Evolutionary conservation across 2,113 vertebrate species (phyloP).

Genomic region (Hypocryptadius cinnamomeus): DNA sequence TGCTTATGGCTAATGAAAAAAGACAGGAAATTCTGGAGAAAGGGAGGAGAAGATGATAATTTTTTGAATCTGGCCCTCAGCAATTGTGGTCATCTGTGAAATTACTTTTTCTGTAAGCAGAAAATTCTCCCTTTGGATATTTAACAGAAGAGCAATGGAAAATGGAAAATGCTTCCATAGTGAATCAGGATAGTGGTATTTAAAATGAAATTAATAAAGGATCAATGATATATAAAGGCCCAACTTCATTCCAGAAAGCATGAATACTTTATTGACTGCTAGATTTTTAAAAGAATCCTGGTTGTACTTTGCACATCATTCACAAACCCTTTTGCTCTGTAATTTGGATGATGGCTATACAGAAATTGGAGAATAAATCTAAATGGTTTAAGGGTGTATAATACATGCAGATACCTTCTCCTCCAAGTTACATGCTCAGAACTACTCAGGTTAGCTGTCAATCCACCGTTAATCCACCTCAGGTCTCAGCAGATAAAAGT

Average conservation of each 20-base stretch:
- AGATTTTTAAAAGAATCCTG: conserved; percentile 10
- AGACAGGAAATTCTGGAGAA: neutral
- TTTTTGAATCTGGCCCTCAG: conserved; percentile 31
- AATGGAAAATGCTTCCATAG: conserved; percentile 37
- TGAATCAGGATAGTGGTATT: conserved; percentile 25
- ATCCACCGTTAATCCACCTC: neutral
- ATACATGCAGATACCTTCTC: neutral
- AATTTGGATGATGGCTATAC: neutral
- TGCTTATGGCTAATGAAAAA: conserved; percentile 7
- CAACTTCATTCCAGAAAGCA: conserved; percentile 11
- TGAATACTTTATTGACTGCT: conserved; percentile 38
- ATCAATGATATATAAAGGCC: conserved; percentile 38
- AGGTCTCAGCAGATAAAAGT: neutral
- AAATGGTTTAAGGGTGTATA: neutral
- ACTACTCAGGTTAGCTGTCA: neutral
- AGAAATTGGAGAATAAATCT: neutral
- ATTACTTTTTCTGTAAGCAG: conserved; percentile 53
- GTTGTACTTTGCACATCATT: neutral
- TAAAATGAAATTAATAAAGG: conserved; percentile 58
- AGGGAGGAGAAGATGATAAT: neutral
- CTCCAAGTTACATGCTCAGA: neutral
- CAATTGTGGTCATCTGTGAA: conserved; percentile 40
- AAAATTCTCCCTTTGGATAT: conserved; percentile 26
- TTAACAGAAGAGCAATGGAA: conserved; percentile 25
- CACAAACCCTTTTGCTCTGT: conserved; percentile 29